Base-by-base conservation (phyloP, 2,888 invertebrate genomes). In the Platycnemis pennipes region DNA sequence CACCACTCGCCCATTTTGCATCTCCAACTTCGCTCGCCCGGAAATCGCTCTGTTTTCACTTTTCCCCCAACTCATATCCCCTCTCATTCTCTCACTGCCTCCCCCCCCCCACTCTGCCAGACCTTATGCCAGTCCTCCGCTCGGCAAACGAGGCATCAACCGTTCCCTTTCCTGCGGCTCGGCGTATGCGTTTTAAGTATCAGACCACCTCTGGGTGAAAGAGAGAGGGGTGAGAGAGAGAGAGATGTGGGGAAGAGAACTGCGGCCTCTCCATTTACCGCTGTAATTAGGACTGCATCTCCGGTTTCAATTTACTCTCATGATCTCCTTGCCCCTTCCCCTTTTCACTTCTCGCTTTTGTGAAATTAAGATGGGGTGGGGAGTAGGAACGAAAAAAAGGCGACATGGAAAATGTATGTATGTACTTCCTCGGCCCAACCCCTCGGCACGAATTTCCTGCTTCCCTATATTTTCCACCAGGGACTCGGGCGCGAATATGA, bases 261-360 rank as follows among this genome's bases (percentile, higher is more conserved):
- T n/a, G 22, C 56, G n/a, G 63, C 11, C 77, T 13, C 37, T 37
- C 77, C 77, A 77, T 77, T 77, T 77, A 77, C 77, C 77, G 77
- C 77, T 37, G 77, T 77, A 77, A 77, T 77, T 77, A 77, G 77
- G 77, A 77, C 77, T 77, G 77, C 77, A 77, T 77, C 77, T 77
- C 77, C 77, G 77, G 77, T 77, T 77, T 77, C 77, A 77, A 77
- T 77, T 77, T 77, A 16, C 37, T 37, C 77, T 77, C 37, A 77
- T 37, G 77, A 77, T 77, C 37, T 37, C 77, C 37, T 7, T 11
- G 77, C 31, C 31, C 77, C 63, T 2, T 3, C 31, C 77, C 77
- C n/a, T 37, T 77, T 77, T 5, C 77, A 37, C 77, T 31, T 63
- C n/a, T n/a, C 37, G 37, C 77, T 37, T 37, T 31, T 37, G 77